These are phyloP conservation scores for Cacatua alba DNA, from an alignment of 2,113 vertebrate species.

Conservation along the genomic window DNA sequence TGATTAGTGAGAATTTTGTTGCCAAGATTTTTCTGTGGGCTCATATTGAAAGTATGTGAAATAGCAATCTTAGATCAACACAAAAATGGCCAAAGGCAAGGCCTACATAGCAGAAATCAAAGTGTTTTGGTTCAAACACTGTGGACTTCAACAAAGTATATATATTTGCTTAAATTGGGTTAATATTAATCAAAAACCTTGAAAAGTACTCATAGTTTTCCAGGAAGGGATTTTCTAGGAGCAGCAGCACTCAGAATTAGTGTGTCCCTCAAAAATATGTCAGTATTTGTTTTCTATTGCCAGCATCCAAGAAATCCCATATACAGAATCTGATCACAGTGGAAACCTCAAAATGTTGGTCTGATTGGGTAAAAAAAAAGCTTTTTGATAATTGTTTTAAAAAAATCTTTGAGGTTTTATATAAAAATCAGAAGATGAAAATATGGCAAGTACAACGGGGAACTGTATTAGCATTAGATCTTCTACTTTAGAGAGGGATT, in stretches of 20 bases:
- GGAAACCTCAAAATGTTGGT: not conserved
- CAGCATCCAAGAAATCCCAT: not conserved
- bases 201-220: not conserved
- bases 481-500: not conserved
- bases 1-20: conserved; percentile 20
- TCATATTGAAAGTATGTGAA: not conserved
- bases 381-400: not conserved
- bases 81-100: conserved; percentile 18
- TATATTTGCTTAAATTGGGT: not conserved
- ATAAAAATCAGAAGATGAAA: not conserved
- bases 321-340: not conserved
- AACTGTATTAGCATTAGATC: not conserved
- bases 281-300: not conserved
- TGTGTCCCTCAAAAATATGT: not conserved
- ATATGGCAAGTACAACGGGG: fast-evolving
- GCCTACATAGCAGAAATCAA: not conserved
- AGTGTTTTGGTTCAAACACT: conserved; percentile 1
- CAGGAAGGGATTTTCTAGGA: not conserved
- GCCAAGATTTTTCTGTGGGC: conserved; percentile 1
- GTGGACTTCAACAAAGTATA: not conserved
- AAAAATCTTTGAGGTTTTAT: not conserved
- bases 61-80: not conserved
- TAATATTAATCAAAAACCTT: not conserved
- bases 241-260: not conserved
- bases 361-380: not conserved